A percentile compares a stretch with the other conserved stretches of the same genome.
These are phyloP conservation scores for Nothocercus nigrocapillus DNA, from an alignment of 2,113 vertebrate species.

Conservation along the genomic window DNA sequence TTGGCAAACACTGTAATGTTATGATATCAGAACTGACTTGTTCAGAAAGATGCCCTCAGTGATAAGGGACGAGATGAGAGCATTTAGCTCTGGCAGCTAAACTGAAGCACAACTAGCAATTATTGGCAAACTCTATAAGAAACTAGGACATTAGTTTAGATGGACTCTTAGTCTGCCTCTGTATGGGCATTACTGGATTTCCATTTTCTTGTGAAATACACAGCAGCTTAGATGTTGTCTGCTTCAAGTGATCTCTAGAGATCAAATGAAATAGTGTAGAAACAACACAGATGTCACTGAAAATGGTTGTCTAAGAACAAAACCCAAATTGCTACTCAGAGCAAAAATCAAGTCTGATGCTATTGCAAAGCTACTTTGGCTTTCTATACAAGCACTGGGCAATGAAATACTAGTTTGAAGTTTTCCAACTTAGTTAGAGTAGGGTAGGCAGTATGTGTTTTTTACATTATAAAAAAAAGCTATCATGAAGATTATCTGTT, in stretches of 20 bases:
- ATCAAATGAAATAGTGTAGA: not conserved
- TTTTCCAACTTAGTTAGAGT: not conserved
- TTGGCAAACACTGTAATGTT: not conserved
- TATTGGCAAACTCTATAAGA: not conserved
- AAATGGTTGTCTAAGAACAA: not conserved
- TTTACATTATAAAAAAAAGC: not conserved
- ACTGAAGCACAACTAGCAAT: not conserved
- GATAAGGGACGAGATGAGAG: not conserved
- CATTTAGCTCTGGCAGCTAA: not conserved
- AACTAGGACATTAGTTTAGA: not conserved
- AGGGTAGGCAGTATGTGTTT: not conserved
- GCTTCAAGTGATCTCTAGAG: not conserved
- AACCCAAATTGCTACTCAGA: not conserved
- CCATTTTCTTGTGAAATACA: not conserved
- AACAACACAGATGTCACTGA: not conserved
- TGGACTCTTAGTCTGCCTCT: not conserved
- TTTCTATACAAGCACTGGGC: not conserved
- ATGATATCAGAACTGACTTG: not conserved
- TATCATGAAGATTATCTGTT: not conserved
- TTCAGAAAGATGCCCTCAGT: not conserved
- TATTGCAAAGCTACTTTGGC: not conserved
- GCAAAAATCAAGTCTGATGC: not conserved
- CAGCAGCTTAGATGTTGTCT: not conserved
- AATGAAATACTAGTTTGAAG: not conserved
- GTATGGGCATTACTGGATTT: not conserved